These are phyloP conservation scores for Trachurus trachurus DNA, from an alignment of 2,797 vertebrate species.

Conservation along the genomic window DNA sequence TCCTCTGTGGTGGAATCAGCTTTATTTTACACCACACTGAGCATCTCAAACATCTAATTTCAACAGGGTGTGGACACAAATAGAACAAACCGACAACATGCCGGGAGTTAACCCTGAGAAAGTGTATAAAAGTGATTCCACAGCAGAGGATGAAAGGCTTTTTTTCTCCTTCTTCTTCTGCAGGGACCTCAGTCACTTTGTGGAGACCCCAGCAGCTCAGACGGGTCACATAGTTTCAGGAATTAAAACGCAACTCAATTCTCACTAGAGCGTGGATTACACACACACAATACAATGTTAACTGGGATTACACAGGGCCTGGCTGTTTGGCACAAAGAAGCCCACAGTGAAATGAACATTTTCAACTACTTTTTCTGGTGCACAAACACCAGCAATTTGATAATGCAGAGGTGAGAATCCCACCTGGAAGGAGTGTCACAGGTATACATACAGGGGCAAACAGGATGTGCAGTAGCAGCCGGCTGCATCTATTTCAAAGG, in stretches of 20 bases:
- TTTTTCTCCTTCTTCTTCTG: background rate
- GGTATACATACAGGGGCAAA: constrained; percentile 46
- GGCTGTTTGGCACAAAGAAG: constrained; percentile 20
- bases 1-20: constrained; percentile 5
- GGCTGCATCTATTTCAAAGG: constrained; percentile 44
- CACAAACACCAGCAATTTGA: constrained; percentile 34
- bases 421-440: constrained; percentile 50
- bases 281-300: constrained; percentile 27
- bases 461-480: constrained; percentile 56
- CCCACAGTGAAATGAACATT: constrained; percentile 11
- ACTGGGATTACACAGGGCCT: constrained; percentile 29
- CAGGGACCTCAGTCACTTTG: constrained; percentile 27
- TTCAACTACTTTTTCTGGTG: constrained; percentile 2
- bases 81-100: constrained; percentile 38
- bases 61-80: constrained; percentile 35
- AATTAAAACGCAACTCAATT: constrained; percentile 65
- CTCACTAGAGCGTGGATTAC: constrained; percentile 57
- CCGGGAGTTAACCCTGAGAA: constrained; percentile 26
- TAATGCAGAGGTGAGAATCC: constrained; percentile 29
- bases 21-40: constrained; percentile 4
- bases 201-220: constrained; percentile 58
- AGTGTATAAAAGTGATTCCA: constrained; percentile 8
- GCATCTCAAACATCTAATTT: constrained; percentile 32
- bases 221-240: constrained; percentile 73
- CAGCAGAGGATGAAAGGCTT: constrained; percentile 27